Percentiles rank a stretch among this genome's conserved stretches.
Conservation (phyloP, 2,113 vertebrate genomes). For the Limanda limanda region DNA sequence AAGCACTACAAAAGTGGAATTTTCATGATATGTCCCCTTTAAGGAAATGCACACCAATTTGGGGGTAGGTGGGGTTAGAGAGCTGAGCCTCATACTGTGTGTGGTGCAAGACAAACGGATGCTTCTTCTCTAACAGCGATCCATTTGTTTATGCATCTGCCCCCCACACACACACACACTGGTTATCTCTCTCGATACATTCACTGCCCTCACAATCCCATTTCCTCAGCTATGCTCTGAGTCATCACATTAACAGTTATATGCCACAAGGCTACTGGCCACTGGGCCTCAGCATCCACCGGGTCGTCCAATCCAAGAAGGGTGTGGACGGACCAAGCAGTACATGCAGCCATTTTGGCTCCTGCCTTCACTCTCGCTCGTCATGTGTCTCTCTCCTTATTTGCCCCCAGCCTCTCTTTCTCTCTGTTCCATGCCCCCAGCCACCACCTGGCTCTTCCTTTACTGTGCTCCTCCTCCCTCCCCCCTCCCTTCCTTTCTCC, state of each 20-base stretch:
- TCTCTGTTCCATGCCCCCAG: slow-evolving; percentile 1
- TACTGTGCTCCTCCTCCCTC: background rate
- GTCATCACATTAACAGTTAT: slow-evolving; percentile 51
- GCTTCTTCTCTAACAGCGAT: slow-evolving; percentile 72
- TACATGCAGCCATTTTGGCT: slow-evolving; percentile 13
- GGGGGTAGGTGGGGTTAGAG: background rate
- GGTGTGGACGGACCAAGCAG: too few species aligned
- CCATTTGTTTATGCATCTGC: slow-evolving; percentile 58
- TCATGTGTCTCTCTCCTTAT: slow-evolving; percentile 11
- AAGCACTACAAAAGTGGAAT: too few species aligned
- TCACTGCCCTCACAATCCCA: slow-evolving; percentile 33
- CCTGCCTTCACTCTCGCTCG: slow-evolving; percentile 12
- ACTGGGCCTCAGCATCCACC: slow-evolving; percentile 4
- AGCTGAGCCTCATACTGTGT: slow-evolving; percentile 41
- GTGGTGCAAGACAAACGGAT: slow-evolving; percentile 60
- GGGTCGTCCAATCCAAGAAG: slow-evolving; percentile 12
- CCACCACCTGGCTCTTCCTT: background rate
- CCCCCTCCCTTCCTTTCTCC: background rate
- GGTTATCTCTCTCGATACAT: slow-evolving; percentile 35
- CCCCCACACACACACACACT: slow-evolving; percentile 24
- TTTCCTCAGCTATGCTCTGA: slow-evolving; percentile 63
- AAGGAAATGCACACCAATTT: slow-evolving; percentile 30
- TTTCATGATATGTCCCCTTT: too few species aligned
- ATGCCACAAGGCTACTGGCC: slow-evolving; percentile 32
- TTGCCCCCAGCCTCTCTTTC: slow-evolving; percentile 20